phyloP scores from a whole-genome alignment of 2,888 invertebrate genomes.

The Epistrophe grossulariae region DNA sequence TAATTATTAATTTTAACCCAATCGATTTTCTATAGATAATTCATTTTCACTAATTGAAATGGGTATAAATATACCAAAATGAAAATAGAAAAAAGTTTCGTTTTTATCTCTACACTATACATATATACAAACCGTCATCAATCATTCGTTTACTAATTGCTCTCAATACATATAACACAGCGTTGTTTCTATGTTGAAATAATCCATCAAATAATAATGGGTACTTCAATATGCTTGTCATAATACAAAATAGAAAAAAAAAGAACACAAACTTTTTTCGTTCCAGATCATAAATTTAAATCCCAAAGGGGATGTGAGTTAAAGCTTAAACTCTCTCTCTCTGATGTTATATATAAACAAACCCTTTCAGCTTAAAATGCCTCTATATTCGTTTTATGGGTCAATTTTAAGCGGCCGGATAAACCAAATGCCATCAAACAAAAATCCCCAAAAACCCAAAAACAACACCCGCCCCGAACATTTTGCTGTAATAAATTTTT shows the following conservation, averaged over 20 bases:
- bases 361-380: conserved; percentile 23
- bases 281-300: conserved; percentile 31
- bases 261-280: background rate
- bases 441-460: conserved; percentile 17
- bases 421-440: conserved; percentile 30
- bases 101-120: background rate
- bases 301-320: background rate
- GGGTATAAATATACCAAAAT: no score
- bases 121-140: conserved; percentile 3
- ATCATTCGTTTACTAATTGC: conserved; percentile 33
- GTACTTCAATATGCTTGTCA: conserved; percentile 30
- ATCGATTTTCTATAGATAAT: conserved; percentile 5
- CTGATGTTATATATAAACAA: conserved; percentile 1
- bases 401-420: conserved; percentile 44
- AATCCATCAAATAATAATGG: conserved; percentile 17
- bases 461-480: conserved; percentile 10
- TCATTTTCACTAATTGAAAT: background rate
- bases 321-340: background rate
- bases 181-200: background rate
- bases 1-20: conserved; percentile 7
- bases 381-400: conserved; percentile 25
- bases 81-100: background rate
- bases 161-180: background rate
- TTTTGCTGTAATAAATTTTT: conserved; percentile 59
- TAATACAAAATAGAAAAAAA: background rate